Evolutionary conservation across 1,140 invertebrate species (phyloP).

Genomic region (Calosoma granatense): DNA sequence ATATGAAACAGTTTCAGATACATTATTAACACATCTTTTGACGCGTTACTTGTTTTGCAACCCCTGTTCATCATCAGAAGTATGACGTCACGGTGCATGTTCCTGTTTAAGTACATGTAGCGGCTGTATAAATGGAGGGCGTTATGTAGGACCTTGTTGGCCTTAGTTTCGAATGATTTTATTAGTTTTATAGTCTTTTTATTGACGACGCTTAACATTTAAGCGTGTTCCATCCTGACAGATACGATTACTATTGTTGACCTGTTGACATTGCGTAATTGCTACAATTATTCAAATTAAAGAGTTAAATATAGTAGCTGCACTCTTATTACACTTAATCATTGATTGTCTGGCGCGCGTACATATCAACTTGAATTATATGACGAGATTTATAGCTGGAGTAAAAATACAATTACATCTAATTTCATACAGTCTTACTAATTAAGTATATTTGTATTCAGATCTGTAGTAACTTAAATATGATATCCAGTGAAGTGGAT

Average conservation of each 20-base stretch:
- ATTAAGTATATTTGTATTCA: too few species aligned
- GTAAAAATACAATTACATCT: too few species aligned
- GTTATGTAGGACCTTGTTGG: background rate
- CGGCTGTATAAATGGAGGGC: background rate
- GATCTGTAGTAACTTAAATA: too few species aligned
- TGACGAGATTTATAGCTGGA: too few species aligned
- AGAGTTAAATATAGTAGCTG: background rate
- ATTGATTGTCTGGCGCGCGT: too few species aligned
- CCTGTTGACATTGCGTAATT: background rate
- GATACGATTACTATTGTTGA: background rate
- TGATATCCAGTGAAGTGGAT: too few species aligned
- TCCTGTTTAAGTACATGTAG: background rate
- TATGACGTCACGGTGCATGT: background rate
- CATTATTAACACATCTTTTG: too few species aligned
- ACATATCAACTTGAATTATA: too few species aligned
- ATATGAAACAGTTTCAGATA: too few species aligned
- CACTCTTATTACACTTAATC: background rate
- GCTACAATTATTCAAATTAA: background rate
- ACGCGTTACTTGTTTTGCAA: too few species aligned
- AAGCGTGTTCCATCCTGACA: background rate
- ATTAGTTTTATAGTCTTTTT: background rate
- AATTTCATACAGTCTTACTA: too few species aligned
- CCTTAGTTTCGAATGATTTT: background rate
- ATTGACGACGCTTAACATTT: background rate
- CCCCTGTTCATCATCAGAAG: too few species aligned